phyloP scores from a whole-genome alignment of 2,888 invertebrate species.

The Aelia acuminata region DNA sequence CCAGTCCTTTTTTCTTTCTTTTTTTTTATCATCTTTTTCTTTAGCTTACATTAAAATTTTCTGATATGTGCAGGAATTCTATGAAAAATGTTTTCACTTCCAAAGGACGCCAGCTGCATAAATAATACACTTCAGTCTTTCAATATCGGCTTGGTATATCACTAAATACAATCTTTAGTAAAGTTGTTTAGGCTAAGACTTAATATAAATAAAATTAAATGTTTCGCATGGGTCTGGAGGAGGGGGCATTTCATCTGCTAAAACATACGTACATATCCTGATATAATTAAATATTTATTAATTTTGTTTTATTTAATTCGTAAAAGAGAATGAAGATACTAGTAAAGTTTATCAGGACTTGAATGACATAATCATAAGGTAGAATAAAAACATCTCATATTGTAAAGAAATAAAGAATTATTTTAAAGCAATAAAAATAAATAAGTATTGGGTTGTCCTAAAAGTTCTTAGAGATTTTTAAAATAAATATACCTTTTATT shows the following conservation, averaged over 20 bases:
- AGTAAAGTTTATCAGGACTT: neutral
- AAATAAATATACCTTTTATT: too few species aligned
- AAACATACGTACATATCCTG: neutral
- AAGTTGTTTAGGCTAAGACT: neutral
- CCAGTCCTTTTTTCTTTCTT: neutral
- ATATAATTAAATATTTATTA: neutral
- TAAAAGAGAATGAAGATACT: neutral
- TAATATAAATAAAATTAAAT: too few species aligned
- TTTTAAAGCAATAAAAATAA: neutral
- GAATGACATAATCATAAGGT: neutral
- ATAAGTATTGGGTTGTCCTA: too few species aligned
- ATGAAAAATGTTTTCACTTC: neutral
- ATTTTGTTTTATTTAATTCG: neutral
- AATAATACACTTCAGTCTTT: neutral
- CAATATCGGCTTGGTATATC: neutral
- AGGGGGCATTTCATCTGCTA: too few species aligned
- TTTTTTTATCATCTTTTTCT: neutral
- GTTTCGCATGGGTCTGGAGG: too few species aligned
- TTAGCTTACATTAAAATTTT: neutral
- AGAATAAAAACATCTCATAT: neutral
- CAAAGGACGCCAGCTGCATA: neutral
- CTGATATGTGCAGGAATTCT: slow-evolving; percentile 30
- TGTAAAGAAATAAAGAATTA: neutral
- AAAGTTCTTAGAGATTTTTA: too few species aligned
- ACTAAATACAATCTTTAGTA: neutral